Conservation (phyloP, 1,140 invertebrate species). For the Scaptomyza montana region DNA sequence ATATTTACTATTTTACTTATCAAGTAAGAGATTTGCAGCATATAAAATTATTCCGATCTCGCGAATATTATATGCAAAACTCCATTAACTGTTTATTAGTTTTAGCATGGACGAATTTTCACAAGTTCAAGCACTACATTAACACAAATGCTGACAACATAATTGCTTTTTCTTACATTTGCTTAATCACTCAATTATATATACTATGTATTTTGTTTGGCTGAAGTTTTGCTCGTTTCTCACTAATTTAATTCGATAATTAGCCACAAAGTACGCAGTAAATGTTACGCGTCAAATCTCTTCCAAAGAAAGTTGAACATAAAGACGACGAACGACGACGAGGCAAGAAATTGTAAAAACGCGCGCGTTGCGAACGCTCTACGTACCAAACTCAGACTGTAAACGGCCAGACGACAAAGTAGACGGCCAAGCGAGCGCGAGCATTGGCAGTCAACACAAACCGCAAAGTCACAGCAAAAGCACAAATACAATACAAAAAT, state of each 20-base stretch:
- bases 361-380: constrained; percentile 72
- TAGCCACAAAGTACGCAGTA: constrained; percentile 62
- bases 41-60: not conserved
- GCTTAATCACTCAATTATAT: constrained; percentile 55
- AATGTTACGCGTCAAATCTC: constrained; percentile 35
- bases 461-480: constrained; percentile 2
- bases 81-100: too few relatives aligned
- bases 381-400: constrained; percentile 66
- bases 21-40: too few relatives aligned
- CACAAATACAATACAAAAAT: constrained; percentile 18
- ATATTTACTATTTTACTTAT: not conserved
- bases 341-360: constrained; percentile 12
- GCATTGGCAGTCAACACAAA: not conserved
- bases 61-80: too few relatives aligned
- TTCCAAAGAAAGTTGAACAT: constrained; percentile 20
- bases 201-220: constrained; percentile 27
- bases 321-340: constrained; percentile 15
- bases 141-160: constrained; percentile 11
- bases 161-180: constrained; percentile 52
- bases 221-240: constrained; percentile 44
- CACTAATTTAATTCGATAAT: constrained; percentile 57
- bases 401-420: constrained; percentile 20
- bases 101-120: not conserved
- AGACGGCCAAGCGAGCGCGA: constrained; percentile 21
- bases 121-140: constrained; percentile 35